Evolutionary conservation across 1,140 invertebrate genomes (phyloP).

Genomic region (Anagrus nilaparvatae): DNA sequence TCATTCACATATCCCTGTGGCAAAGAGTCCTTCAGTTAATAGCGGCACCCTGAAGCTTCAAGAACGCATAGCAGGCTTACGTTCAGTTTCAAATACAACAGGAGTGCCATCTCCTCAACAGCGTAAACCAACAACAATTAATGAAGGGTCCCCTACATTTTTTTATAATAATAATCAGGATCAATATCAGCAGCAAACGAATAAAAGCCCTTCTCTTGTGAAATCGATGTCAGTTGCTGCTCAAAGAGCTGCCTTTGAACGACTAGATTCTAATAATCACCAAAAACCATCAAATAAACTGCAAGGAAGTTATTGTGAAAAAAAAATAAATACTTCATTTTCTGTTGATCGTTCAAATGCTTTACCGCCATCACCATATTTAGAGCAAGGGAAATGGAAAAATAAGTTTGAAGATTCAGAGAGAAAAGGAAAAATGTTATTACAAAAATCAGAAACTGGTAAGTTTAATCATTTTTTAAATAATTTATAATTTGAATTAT

Average conservation of each 20-base stretch:
- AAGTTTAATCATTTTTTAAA: too few species aligned
- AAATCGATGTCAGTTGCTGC: conserved; percentile 31
- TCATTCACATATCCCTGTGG: conserved; percentile 38
- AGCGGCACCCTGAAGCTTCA: conserved; percentile 21
- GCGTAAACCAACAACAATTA: background rate
- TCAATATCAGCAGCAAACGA: background rate
- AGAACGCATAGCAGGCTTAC: conserved; percentile 14
- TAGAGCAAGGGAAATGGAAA: conserved; percentile 46
- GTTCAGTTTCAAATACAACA: background rate
- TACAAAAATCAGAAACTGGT: conserved; percentile 59
- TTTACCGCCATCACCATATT: conserved; percentile 4
- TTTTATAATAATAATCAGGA: background rate
- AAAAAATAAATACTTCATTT: too few species aligned
- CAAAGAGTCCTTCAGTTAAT: conserved; percentile 28
- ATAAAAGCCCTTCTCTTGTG: too few species aligned
- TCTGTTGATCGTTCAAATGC: too few species aligned
- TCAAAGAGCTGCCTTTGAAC: conserved; percentile 36
- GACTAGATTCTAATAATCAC: conserved; percentile 19
- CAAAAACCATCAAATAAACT: background rate
- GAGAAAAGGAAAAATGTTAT: conserved; percentile 49
- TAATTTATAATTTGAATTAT: too few species aligned
- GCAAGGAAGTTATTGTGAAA: too few species aligned
- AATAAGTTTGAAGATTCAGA: conserved; percentile 57
- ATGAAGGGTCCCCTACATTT: background rate
- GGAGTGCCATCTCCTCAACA: background rate